Evolutionary conservation across 1,140 invertebrate genomes (phyloP), one percentile per base, ranked within the genome.

Genomic region (Temnothorax nylanderi): DNA sequence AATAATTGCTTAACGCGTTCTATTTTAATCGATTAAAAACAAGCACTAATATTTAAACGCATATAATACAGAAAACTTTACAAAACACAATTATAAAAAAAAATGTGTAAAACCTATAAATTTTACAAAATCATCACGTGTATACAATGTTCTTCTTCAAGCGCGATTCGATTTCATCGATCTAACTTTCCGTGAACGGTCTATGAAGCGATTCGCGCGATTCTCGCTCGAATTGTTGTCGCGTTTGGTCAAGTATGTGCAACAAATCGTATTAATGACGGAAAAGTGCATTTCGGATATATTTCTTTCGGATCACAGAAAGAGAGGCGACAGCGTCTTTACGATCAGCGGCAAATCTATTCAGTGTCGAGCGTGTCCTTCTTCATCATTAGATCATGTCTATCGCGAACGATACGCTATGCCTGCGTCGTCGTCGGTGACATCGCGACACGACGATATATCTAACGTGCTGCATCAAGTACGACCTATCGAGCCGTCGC

Each of bases 401-500:
- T 72, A 54, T 69, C 44, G 51, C 32, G 67, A 88, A 37, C 62
- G 67, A 49, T 32, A 75, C 74, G n/a, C 41, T 65, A 78, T 88
- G 47, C 5, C 65, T 41, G n/a, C n/a, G 32, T 11, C 60, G 13
- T 65, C 11, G 13, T 18, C 60, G 56, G 21, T 13, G 75, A 65
- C 77, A 32, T 80, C 60, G 76, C 62, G 60, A 71, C 16, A 34
- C 51, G 18, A n/a, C 44, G n/a, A 47, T 82, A 47, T 5, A 82
- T 74, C 67, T n/a, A 37, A 47, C 18, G n/a, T 34, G 32, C 18
- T 41, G 16, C 51, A 41, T 69, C 67, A 58, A 26, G 47, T 78
- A 49, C n/a, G 16, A 26, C 7, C 18, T 51, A 90, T 90, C 86
- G 89, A 87, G 67, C 72, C 85, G 47, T 76, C 76, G 85, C 72